phyloP scores from a whole-genome alignment of 2,797 vertebrate genomes.

The Acipenser transmontanus region DNA sequence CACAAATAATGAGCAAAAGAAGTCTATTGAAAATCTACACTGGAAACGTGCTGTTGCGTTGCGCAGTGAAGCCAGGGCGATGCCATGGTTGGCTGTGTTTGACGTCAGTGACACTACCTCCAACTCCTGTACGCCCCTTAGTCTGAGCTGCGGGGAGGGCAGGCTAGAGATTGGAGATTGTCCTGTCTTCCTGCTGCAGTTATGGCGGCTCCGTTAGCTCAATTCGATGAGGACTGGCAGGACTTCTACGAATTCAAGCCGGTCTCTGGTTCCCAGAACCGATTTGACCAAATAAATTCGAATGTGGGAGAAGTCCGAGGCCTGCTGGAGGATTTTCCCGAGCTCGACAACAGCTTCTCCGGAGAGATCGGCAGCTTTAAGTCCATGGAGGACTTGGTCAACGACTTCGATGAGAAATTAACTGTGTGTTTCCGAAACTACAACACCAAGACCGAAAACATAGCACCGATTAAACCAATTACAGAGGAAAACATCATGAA shows the following conservation, averaged over 20 bases:
- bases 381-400: slow-evolving; percentile 68
- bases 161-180: not conserved
- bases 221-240: slow-evolving; percentile 90
- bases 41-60: too few species aligned
- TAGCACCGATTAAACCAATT: slow-evolving; percentile 73
- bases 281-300: slow-evolving; percentile 56
- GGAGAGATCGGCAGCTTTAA: slow-evolving; percentile 63
- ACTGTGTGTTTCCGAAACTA: slow-evolving; percentile 83
- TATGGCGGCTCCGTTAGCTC: slow-evolving; percentile 79
- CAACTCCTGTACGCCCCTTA: not conserved
- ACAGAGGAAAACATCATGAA: slow-evolving; percentile 77
- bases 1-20: too few species aligned
- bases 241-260: slow-evolving; percentile 92
- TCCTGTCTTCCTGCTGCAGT: slow-evolving; percentile 34
- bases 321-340: slow-evolving; percentile 55
- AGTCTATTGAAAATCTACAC: too few species aligned
- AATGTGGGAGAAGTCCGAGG: slow-evolving; percentile 55
- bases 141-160: too few species aligned
- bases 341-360: slow-evolving; percentile 59
- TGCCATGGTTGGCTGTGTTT: not conserved
- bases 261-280: slow-evolving; percentile 38
- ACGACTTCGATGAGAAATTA: slow-evolving; percentile 83
- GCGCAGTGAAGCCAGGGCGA: not conserved
- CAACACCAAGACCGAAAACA: slow-evolving; percentile 66
- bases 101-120: not conserved